Evolutionary conservation across 53 echinoderm and acorn worm species (phyloP).

Genomic region (Apostichopus leukothele): DNA sequence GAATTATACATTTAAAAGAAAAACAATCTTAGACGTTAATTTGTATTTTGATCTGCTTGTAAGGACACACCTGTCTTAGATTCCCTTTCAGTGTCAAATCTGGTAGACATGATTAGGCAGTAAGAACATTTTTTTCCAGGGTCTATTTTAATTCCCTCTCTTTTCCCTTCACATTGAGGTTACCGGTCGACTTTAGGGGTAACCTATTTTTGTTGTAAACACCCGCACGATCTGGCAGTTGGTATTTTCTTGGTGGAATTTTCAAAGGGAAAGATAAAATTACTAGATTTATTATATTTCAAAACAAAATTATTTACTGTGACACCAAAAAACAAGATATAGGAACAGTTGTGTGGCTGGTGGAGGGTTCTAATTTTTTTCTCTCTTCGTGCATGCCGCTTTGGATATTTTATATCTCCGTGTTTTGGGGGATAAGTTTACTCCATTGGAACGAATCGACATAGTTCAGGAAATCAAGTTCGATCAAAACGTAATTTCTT

Average conservation of each 20-base stretch:
- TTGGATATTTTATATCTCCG: not conserved
- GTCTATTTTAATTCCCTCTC: no score
- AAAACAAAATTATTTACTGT: conserved; percentile 33
- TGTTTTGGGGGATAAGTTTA: not conserved
- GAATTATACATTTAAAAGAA: no score
- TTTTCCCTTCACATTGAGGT: no score
- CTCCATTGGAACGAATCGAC: conserved; percentile 5
- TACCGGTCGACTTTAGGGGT: not conserved
- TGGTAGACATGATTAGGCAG: no score
- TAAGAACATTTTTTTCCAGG: no score
- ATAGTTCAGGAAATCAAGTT: conserved; percentile 42
- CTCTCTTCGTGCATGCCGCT: not conserved
- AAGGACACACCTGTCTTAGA: no score
- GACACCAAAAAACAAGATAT: conserved; percentile 16
- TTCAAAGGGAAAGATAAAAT: conserved; percentile 2
- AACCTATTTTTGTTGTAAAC: conserved; percentile 35
- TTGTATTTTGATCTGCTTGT: no score
- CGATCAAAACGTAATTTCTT: conserved; percentile 38
- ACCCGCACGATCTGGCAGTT: conserved; percentile 16
- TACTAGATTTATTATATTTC: conserved; percentile 21
- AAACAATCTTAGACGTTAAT: no score
- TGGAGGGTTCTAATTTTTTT: no score
- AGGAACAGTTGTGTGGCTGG: conserved; percentile 10
- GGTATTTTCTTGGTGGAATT: not conserved
- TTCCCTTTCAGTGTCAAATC: no score